A percentile compares a stretch with the other conserved stretches of the same genome.
Conservation (phyloP, 2,888 invertebrate genomes). For the Zygothrica quintamaculata region DNA sequence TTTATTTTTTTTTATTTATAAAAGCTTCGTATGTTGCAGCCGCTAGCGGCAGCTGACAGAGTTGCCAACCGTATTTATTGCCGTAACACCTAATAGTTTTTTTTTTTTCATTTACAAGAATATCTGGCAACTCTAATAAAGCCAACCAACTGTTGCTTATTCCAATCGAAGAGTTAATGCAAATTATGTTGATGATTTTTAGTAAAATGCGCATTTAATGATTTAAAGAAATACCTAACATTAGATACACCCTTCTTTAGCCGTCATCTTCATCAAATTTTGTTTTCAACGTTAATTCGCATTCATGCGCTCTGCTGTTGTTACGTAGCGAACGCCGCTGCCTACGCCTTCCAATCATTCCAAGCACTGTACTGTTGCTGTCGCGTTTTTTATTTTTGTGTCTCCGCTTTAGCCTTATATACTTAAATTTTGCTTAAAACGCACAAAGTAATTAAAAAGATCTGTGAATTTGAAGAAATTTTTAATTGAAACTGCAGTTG, state of each 20-base stretch:
- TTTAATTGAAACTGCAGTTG: conserved; percentile 2
- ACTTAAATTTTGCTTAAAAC: conserved; percentile 20
- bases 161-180: conserved; percentile 28
- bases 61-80: conserved; percentile 37
- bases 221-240: conserved; percentile 37
- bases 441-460: conserved; percentile 29
- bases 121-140: conserved; percentile 38
- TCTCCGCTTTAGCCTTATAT: conserved; percentile 29
- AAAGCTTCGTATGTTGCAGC: conserved; percentile 21
- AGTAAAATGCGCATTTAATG: conserved; percentile 10
- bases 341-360: conserved; percentile 56
- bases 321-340: conserved; percentile 61
- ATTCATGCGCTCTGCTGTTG: conserved; percentile 53
- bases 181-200: conserved; percentile 24
- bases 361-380: conserved; percentile 31
- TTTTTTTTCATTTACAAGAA: background rate
- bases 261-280: conserved; percentile 31
- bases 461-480: conserved; percentile 28
- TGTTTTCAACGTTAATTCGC: conserved; percentile 54
- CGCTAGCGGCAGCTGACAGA: conserved; percentile 54
- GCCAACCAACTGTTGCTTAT: conserved; percentile 57
- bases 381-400: conserved; percentile 25
- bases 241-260: conserved; percentile 39
- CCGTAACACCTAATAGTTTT: background rate
- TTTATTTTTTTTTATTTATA: conserved; percentile 23